A percentile compares a stretch with the other conserved stretches of the same genome.
Evolutionary conservation across 2,797 vertebrate genomes (phyloP).

Genomic region (Tenualosa thibaudeaui): DNA sequence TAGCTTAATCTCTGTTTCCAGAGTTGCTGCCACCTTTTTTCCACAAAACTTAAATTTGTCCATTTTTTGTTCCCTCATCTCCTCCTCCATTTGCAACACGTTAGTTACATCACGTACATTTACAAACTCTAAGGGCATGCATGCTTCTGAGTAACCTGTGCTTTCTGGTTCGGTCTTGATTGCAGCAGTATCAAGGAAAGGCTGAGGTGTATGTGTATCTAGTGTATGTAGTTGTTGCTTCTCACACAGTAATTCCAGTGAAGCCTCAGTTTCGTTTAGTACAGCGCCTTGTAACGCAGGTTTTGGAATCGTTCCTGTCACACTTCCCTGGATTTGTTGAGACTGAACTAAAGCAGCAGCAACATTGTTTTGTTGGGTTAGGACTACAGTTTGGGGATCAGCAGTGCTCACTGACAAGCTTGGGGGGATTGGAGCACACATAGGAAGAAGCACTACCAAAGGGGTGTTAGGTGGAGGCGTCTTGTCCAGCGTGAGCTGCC

Average conservation of each 20-base stretch:
- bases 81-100: not conserved
- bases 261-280: constrained; percentile 19
- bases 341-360: constrained; percentile 28
- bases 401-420: constrained; percentile 26
- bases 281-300: constrained; percentile 15
- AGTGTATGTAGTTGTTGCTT: not conserved
- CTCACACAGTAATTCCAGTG: constrained; percentile 19
- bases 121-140: not conserved
- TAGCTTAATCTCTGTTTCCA: not conserved
- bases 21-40: not conserved
- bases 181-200: not conserved
- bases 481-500: constrained; percentile 68
- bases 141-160: not conserved
- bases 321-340: constrained; percentile 19
- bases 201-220: not conserved
- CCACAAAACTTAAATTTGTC: not conserved
- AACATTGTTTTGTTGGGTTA: constrained; percentile 11
- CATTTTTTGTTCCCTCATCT: not conserved
- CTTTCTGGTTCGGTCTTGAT: not conserved
- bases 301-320: not conserved
- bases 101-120: not conserved
- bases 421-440: constrained; percentile 40
- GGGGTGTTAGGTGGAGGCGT: constrained; percentile 59
- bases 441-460: constrained; percentile 68
- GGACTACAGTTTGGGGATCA: not conserved